phyloP scores from a whole-genome alignment of 2,113 vertebrate genomes.

The Nesoenas mayeri region DNA sequence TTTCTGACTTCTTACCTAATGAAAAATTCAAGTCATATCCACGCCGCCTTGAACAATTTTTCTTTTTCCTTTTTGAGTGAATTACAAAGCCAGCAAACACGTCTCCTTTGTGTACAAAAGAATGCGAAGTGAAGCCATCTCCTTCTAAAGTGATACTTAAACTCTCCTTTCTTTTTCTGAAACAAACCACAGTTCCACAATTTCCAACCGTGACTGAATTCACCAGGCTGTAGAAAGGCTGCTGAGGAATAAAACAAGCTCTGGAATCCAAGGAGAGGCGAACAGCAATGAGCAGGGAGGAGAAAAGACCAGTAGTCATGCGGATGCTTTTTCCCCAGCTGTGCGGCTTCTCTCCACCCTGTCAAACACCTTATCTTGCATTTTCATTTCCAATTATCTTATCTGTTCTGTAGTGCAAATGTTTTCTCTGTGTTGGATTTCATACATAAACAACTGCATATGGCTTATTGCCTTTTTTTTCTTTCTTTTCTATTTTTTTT shows the following conservation, averaged over 20 bases:
- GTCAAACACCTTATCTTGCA: conserved; percentile 35
- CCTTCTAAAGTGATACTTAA: not conserved
- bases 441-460: conserved; percentile 38
- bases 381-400: conserved; percentile 48
- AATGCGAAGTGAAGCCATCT: conserved; percentile 8
- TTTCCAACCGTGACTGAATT: not conserved
- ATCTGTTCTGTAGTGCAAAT: conserved; percentile 7
- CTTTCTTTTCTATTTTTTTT: too few species aligned
- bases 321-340: conserved; percentile 37
- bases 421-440: conserved; percentile 45
- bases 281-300: conserved; percentile 58
- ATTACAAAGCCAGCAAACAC: conserved; percentile 16
- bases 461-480: not conserved
- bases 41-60: conserved; percentile 8
- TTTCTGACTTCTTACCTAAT: conserved; percentile 67
- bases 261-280: conserved; percentile 34
- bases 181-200: not conserved
- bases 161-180: conserved; percentile 30
- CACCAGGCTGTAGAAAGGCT: not conserved
- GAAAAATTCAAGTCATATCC: conserved; percentile 44
- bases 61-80: conserved; percentile 19
- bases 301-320: conserved; percentile 63
- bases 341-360: conserved; percentile 11
- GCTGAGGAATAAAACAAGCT: conserved; percentile 44
- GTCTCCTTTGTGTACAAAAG: conserved; percentile 6